Evolutionary conservation across 2,888 invertebrate genomes (phyloP), one percentile per base, ranked within the genome.

Genomic region (Cerastis rubricosa): DNA sequence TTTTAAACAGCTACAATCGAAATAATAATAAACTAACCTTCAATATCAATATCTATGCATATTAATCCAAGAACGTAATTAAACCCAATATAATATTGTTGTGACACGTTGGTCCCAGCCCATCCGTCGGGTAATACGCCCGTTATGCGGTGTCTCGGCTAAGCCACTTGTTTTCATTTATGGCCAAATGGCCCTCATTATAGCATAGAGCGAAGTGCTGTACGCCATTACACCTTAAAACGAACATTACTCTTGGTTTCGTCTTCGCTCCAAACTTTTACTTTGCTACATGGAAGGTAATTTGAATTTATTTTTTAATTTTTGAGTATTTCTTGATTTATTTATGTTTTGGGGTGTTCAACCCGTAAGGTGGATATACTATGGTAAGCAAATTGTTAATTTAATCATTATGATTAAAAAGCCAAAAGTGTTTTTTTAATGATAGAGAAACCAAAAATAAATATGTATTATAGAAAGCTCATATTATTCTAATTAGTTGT

Each of bases 81-180:
- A 80, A 49, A 71, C 25, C 40, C 57, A 47, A 61, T 84, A 61
- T 40, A 81, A 71, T 51, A 71, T 69, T 69, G 77, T 64, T 81
- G 84, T 78, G 78, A 74, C 80, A 76, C 65, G 78, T 70, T 81
- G 82, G 70, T 57, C 35, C 35, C 35, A 74, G 65, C 75, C 78
- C 73, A 78, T 87, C 76, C 74, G 76, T 78, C 67, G 84, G 65
- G 88, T 90, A 91, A 91, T 87, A 89, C 87, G 81, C 92, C 92
- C 93, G 91, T 94, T 93, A 93, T 88, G 89, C 90, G 85, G 90
- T 92, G 92, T 92, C 92, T 90, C 91, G 88, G 91, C 90, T 90
- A 90, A 90, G 90, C 93, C 92, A 94, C 93, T 94, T 94, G 93
- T 94, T 94, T 94, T 94, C 94, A 94, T 94, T 94, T 94, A 90